Conservation (phyloP, 2,797 vertebrate species). For the Gastrophryne carolinensis region DNA sequence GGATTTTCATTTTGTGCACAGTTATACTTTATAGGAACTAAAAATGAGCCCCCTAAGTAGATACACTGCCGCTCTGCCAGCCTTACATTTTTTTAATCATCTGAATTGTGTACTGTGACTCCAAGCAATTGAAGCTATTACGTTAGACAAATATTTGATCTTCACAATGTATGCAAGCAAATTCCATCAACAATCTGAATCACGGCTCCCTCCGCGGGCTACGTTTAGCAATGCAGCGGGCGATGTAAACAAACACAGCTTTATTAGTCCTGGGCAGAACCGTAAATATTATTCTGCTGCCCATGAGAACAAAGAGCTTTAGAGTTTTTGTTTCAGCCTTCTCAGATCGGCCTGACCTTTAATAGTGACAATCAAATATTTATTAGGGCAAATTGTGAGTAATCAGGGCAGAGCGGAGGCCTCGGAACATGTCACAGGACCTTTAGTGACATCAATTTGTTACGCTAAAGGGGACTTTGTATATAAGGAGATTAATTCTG, state of each 20-base stretch:
- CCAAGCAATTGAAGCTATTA: slow-evolving; percentile 8
- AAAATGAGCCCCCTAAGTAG: too few relatives aligned
- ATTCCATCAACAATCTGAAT: background rate
- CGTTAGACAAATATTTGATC: slow-evolving; percentile 45
- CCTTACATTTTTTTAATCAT: background rate
- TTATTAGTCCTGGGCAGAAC: slow-evolving; percentile 11
- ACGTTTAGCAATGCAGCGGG: background rate
- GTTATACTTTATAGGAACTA: too few relatives aligned
- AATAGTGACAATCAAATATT: background rate
- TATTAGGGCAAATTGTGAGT: background rate
- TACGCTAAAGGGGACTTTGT: background rate
- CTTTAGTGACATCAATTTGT: background rate
- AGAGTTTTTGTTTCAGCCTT: background rate
- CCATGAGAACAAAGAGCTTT: background rate
- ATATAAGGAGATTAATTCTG: background rate
- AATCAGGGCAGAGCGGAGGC: background rate
- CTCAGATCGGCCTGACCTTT: slow-evolving; percentile 5
- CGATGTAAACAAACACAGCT: slow-evolving; percentile 13
- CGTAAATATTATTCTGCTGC: slow-evolving; percentile 26
- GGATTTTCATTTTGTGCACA: too few relatives aligned
- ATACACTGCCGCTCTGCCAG: too few relatives aligned
- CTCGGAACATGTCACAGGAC: background rate
- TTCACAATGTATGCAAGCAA: slow-evolving; percentile 16
- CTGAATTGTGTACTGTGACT: background rate
- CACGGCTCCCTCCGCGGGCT: slow-evolving; percentile 13